A percentile compares a stretch with the other conserved stretches of the same genome.
Conservation (phyloP, 2,888 invertebrate species). For the Harpagoxenus sublaevis region DNA sequence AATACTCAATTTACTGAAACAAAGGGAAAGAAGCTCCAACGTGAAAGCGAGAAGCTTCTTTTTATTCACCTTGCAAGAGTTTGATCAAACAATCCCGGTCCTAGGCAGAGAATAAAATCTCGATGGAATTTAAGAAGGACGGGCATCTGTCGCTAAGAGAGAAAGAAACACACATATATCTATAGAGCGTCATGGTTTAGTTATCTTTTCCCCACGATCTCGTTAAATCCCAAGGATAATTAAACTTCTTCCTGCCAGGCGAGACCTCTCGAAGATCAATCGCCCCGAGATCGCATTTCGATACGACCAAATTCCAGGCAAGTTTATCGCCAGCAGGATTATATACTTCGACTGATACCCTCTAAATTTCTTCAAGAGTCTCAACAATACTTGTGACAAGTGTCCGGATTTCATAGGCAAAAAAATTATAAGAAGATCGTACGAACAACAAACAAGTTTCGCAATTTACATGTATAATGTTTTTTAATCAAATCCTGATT, state of each 20-base stretch:
- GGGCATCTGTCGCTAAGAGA: not conserved
- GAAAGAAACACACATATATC: not conserved
- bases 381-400: not conserved
- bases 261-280: conserved; percentile 21
- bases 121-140: conserved; percentile 1
- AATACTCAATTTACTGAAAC: conserved; percentile 10
- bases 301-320: conserved; percentile 7
- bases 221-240: conserved; percentile 18
- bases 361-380: conserved; percentile 17
- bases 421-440: not conserved
- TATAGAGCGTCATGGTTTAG: conserved; percentile 10
- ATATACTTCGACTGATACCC: not conserved
- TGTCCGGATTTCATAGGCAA: not conserved
- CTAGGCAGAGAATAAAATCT: not conserved
- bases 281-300: conserved; percentile 12
- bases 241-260: conserved; percentile 8
- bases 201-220: conserved; percentile 24
- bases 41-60: not conserved
- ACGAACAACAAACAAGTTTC: not conserved
- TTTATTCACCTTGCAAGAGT: not conserved
- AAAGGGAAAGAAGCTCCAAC: not conserved
- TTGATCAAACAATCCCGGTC: not conserved
- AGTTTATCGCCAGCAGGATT: not conserved
- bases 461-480: not conserved
- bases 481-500: not conserved